Conservation (phyloP, 2,797 vertebrate species). For the Macrochelys suwanniensis region DNA sequence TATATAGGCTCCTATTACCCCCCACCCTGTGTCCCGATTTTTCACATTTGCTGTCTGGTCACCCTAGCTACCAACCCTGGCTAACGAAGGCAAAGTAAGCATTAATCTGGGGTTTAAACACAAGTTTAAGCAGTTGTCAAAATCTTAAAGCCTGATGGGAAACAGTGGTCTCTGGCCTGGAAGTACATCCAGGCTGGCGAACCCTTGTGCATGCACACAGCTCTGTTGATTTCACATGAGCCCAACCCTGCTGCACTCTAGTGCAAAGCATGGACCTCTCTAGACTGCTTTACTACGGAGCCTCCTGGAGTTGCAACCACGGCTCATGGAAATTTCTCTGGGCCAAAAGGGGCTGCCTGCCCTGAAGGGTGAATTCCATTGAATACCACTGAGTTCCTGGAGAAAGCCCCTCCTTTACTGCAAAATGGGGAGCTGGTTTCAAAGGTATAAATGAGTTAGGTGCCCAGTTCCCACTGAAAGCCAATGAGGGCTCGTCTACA, state of each 20-base stretch:
- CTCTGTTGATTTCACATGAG: not conserved
- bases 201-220: not conserved
- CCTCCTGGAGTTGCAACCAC: not conserved
- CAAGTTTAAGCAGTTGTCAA: not conserved
- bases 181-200: not conserved
- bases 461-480: not conserved
- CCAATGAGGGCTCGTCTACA: not conserved
- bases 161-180: rapidly evolving
- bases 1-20: too few relatives aligned
- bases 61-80: not conserved
- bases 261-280: not conserved
- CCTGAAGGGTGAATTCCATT: not conserved
- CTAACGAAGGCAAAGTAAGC: not conserved
- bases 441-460: not conserved
- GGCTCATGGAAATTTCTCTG: not conserved
- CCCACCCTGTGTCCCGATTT: too few relatives aligned
- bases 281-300: not conserved
- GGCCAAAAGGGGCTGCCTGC: not conserved
- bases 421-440: not conserved
- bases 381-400: not conserved
- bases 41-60: too few relatives aligned
- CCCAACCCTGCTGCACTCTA: not conserved
- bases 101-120: not conserved
- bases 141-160: rapidly evolving
- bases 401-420: not conserved